phyloP scores from a whole-genome alignment of 2,113 vertebrate genomes.

The Ctenomys sociabilis region DNA sequence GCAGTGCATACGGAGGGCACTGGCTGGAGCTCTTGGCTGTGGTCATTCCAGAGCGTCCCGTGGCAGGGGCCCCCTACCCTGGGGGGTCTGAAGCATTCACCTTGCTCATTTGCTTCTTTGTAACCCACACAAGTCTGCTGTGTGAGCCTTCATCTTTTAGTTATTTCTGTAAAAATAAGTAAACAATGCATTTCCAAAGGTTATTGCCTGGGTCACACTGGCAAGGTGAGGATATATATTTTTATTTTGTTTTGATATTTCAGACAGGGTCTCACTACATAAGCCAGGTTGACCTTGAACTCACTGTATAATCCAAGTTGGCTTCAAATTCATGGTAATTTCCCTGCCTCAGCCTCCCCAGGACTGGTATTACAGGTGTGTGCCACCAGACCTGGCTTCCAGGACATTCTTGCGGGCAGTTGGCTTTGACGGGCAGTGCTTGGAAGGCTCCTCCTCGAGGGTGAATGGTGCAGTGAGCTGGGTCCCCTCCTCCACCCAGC shows the following conservation, averaged over 20 bases:
- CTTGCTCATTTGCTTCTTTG: background rate
- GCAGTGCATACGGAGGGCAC: fast-evolving
- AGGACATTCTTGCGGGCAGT: background rate
- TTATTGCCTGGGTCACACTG: fast-evolving
- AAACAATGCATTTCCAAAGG: background rate
- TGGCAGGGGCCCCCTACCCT: fast-evolving
- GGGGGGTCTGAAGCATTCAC: no score
- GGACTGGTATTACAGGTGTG: background rate
- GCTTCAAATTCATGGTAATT: background rate
- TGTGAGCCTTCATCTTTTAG: background rate
- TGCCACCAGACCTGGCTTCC: background rate
- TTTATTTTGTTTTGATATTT: background rate
- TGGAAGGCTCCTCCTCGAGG: background rate
- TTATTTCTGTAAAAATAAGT: background rate
- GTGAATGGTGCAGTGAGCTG: background rate
- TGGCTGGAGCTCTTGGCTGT: fast-evolving
- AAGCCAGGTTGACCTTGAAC: background rate
- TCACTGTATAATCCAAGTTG: background rate
- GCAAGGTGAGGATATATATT: fast-evolving
- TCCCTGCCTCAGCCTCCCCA: background rate
- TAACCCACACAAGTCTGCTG: no score
- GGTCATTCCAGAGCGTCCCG: background rate
- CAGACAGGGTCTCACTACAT: background rate
- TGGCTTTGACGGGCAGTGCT: background rate
- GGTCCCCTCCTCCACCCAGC: background rate